These are phyloP conservation scores for Podargus strigoides DNA, from an alignment of 2,797 vertebrate genomes.

Conservation along the genomic window DNA sequence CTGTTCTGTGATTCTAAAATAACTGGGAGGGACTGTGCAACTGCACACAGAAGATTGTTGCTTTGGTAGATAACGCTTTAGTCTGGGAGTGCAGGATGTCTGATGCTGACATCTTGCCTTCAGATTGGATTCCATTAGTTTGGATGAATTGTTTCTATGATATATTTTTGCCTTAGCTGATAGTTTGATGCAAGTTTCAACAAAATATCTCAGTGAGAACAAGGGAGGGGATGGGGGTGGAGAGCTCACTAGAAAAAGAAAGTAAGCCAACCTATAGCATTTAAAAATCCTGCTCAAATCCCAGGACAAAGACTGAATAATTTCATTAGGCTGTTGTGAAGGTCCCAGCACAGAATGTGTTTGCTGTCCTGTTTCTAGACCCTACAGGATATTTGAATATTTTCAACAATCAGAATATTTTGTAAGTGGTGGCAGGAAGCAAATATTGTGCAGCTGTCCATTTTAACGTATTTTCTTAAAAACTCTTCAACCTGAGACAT, in stretches of 20 bases:
- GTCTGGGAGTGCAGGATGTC: not conserved
- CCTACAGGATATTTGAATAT: not conserved
- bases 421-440: not conserved
- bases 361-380: not conserved
- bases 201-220: not conserved
- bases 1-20: no score
- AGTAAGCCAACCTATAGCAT: not conserved
- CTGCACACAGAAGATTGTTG: not conserved
- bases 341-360: not conserved
- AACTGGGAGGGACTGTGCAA: not conserved
- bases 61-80: not conserved
- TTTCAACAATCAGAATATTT: not conserved
- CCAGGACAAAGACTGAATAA: not conserved
- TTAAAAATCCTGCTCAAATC: not conserved
- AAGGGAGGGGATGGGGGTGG: not conserved
- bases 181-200: not conserved
- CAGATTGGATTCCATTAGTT: not conserved
- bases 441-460: not conserved
- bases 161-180: not conserved
- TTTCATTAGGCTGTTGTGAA: not conserved
- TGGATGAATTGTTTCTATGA: not conserved
- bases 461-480: not conserved
- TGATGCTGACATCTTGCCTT: not conserved
- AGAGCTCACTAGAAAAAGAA: not conserved
- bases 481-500: not conserved